These are phyloP conservation scores for Zhengitettix transpicula DNA, from an alignment of 2,888 invertebrate species.

Conservation along the genomic window DNA sequence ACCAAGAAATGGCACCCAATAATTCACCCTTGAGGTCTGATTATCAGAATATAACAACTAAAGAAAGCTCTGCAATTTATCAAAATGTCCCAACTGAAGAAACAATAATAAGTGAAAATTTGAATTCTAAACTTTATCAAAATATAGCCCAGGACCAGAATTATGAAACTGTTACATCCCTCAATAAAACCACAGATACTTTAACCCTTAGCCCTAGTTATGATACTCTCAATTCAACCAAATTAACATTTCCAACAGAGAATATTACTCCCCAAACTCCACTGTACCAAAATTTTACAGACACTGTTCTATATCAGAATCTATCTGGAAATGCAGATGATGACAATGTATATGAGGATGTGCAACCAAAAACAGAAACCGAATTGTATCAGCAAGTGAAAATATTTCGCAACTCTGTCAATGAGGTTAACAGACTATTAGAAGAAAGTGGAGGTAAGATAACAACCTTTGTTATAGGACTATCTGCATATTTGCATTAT, in stretches of 20 bases:
- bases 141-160: conserved; percentile 4
- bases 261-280: neutral
- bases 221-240: too few relatives aligned
- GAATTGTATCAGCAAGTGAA: conserved; percentile 58
- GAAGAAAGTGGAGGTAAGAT: conserved; percentile 19
- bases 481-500: too few relatives aligned
- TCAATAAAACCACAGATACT: too few relatives aligned
- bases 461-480: too few relatives aligned
- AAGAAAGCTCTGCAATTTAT: too few relatives aligned
- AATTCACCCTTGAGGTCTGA: too few relatives aligned
- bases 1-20: too few relatives aligned
- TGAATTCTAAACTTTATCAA: conserved; percentile 4
- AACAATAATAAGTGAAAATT: too few relatives aligned
- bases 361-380: conserved; percentile 20
- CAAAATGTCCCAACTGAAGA: too few relatives aligned
- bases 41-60: too few relatives aligned
- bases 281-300: neutral
- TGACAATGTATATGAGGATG: conserved; percentile 37
- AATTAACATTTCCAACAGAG: neutral
- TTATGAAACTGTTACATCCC: neutral
- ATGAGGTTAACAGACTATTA: conserved; percentile 50
- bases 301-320: neutral
- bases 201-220: too few relatives aligned
- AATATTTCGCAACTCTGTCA: conserved; percentile 52
- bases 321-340: conserved; percentile 19